Conservation (phyloP, 2,888 invertebrate species). For the Orthosia gothica region DNA sequence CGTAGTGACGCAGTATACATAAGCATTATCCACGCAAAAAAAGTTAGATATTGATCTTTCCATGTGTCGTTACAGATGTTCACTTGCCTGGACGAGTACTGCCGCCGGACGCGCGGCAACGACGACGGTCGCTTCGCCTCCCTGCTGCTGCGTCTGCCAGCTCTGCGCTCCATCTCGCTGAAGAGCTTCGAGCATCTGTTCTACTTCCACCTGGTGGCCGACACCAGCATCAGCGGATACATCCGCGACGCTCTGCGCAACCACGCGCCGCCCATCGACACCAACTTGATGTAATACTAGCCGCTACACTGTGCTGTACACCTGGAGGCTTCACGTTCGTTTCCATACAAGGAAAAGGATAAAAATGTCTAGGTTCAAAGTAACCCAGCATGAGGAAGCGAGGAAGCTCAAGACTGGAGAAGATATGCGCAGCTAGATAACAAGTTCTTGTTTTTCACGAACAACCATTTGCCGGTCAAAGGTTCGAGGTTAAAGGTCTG, state of each 20-base stretch:
- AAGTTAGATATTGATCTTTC: neutral
- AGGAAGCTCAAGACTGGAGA: conserved; percentile 8
- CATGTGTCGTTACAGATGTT: conserved; percentile 91
- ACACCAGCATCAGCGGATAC: conserved; percentile 96
- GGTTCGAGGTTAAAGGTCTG: conserved; percentile 56
- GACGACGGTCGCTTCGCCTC: conserved; percentile 99
- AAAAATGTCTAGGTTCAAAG: conserved; percentile 2
- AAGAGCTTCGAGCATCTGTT: conserved; percentile 99
- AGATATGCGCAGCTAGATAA: conserved; percentile 46
- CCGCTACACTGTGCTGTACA: neutral
- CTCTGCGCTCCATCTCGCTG: conserved; percentile 97
- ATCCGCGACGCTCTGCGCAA: conserved; percentile 94
- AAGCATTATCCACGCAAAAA: too few relatives aligned
- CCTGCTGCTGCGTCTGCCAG: conserved; percentile 96
- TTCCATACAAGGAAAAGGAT: conserved; percentile 5
- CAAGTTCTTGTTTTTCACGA: conserved; percentile 30
- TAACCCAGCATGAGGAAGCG: conserved; percentile 20
- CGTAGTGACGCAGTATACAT: too few relatives aligned
- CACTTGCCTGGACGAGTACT: conserved; percentile 98
- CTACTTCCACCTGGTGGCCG: conserved; percentile 98
- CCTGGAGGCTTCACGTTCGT: conserved; percentile 24
- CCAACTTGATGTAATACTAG: conserved; percentile 76
- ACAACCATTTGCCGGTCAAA: conserved; percentile 63
- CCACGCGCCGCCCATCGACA: conserved; percentile 92
- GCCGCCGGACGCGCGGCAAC: conserved; percentile 96